Base-by-base conservation (phyloP, 2,888 invertebrate genomes). In the Ypsolopha sequella region DNA sequence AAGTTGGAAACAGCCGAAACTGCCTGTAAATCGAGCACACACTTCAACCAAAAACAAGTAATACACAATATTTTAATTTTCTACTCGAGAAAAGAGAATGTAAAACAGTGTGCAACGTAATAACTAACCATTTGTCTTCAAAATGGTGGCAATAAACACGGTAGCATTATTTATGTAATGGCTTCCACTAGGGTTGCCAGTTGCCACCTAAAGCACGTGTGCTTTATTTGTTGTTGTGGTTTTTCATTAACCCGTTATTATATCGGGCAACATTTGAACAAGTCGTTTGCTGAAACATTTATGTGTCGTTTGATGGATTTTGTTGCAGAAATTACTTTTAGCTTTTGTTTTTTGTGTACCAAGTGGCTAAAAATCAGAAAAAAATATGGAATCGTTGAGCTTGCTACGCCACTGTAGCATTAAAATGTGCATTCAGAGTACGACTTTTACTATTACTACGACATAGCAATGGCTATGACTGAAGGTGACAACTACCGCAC, bases 51-150 rank as follows among this genome's bases (percentile, higher is more conserved):
- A 36, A 49, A 49, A 41, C 33, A 81, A 81, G 77, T 77, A 76
- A 80, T 79, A 80, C 71, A 80, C 80, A 81, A 85, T 85, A 86
- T 86, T 85, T 85, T 85, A 86, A 85, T 86, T 86, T 85, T 68
- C 74, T 74, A 73, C 71, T 72, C 72, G 67, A 69, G 63, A 73
- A 48, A 48, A 74, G 75, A 73, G 78, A 80, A 82, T 84, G 81
- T 84, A 80, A 85, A 86, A 81, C 79, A 76, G 73, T 82, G 76
- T 76, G 71, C 75, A 73, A 73, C 71, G 82, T 85, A 82, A 86
- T 85, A 85, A 85, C 84, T 85, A 84, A 76, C 86, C 84, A 85
- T 86, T 85, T 86, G 85, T 86, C 86, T 86, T 84, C 80, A 80
- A 81, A 86, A 86, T 86, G 82, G 86, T 66, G 76, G 86, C 79